Evolutionary conservation across 2,888 invertebrate species (phyloP).

Genomic region (Drosophila suboccidentalis): DNA sequence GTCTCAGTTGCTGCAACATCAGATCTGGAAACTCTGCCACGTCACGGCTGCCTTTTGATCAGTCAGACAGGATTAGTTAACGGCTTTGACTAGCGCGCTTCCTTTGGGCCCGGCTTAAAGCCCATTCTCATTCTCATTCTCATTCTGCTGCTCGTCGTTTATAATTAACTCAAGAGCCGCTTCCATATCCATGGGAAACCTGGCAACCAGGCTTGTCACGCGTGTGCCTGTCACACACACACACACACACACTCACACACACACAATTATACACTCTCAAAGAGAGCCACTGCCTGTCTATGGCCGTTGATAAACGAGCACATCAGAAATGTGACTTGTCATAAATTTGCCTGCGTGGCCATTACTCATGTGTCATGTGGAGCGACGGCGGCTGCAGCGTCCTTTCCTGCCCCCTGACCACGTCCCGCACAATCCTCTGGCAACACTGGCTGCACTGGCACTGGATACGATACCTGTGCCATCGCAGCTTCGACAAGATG

Average conservation of each 20-base stretch:
- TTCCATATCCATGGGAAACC: constrained; percentile 57
- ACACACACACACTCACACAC: constrained; percentile 33
- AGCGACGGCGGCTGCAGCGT: constrained; percentile 65
- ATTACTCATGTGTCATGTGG: constrained; percentile 82
- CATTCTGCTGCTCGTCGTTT: constrained; percentile 67
- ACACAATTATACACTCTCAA: background rate
- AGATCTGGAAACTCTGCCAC: constrained; percentile 10
- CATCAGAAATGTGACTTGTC: constrained; percentile 84
- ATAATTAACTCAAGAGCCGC: constrained; percentile 82
- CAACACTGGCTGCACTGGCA: background rate
- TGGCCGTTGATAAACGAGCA: constrained; percentile 81
- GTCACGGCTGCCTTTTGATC: constrained; percentile 66
- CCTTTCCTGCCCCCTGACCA: constrained; percentile 12
- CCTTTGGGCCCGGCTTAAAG: constrained; percentile 34
- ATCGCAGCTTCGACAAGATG: constrained; percentile 77
- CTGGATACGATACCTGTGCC: constrained; percentile 49
- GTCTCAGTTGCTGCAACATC: background rate
- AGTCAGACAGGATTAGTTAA: constrained; percentile 76
- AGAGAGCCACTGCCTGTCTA: constrained; percentile 64
- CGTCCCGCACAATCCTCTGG: constrained; percentile 9
- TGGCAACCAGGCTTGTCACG: constrained; percentile 73
- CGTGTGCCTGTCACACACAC: constrained; percentile 56
- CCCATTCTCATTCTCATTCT: constrained; percentile 17
- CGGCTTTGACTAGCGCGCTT: constrained; percentile 64
- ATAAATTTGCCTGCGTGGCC: constrained; percentile 84